Evolutionary conservation across 2,888 invertebrate genomes (phyloP).

Genomic region (Spisula solida): DNA sequence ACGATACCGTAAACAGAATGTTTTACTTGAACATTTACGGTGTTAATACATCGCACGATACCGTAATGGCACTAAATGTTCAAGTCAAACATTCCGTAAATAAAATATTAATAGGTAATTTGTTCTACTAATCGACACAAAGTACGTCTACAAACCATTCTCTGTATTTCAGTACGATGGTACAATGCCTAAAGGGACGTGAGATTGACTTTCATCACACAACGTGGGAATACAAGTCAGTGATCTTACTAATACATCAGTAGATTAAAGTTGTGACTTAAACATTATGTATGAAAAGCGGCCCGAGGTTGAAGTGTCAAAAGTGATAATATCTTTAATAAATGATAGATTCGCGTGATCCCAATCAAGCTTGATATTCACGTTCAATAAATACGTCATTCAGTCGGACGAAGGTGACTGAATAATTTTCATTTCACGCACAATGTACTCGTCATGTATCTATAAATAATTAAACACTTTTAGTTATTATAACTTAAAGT

Average conservation of each 20-base stretch:
- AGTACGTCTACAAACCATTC: no score
- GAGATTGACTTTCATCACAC: neutral
- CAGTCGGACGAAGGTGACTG: neutral
- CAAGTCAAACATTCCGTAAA: no score
- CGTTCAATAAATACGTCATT: neutral
- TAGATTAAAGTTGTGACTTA: neutral
- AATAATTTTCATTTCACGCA: neutral
- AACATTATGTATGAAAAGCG: neutral
- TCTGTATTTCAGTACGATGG: no score
- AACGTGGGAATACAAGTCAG: neutral
- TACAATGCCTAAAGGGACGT: no score
- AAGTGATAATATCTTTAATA: neutral
- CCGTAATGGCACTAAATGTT: no score
- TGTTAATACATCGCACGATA: no score
- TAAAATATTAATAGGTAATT: no score
- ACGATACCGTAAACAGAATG: no score
- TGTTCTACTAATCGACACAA: no score
- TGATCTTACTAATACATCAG: neutral
- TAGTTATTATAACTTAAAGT: neutral
- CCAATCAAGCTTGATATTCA: neutral
- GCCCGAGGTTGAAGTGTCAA: neutral
- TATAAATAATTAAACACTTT: neutral
- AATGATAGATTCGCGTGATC: neutral
- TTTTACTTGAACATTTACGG: no score
- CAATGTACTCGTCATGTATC: neutral